These are phyloP conservation scores for Aurelia sp. DNA, from an alignment of 30 jellyfish, hydroid and myxozoan genomes.

Conservation along the genomic window DNA sequence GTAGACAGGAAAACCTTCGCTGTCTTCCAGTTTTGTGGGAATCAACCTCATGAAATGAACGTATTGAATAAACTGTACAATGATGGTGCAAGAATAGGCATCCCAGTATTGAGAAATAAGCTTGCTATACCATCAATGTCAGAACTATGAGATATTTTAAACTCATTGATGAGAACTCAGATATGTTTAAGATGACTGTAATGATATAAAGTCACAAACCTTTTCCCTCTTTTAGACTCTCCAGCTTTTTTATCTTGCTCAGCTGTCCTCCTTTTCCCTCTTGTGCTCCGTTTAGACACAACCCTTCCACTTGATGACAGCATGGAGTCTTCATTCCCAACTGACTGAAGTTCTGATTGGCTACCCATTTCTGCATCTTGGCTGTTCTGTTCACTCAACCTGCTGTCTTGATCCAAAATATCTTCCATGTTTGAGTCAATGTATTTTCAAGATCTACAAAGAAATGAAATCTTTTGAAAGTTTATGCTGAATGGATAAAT, in stretches of 20 bases:
- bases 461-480: too few species aligned
- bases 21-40: too few species aligned
- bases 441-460: background rate
- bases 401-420: constrained; percentile 49
- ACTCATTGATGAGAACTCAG: too few species aligned
- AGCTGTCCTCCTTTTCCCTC: constrained; percentile 90
- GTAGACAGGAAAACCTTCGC: too few species aligned
- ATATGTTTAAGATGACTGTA: background rate
- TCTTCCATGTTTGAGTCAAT: constrained; percentile 21
- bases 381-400: constrained; percentile 36
- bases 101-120: too few species aligned
- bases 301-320: constrained; percentile 54
- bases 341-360: constrained; percentile 43
- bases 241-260: constrained; percentile 71
- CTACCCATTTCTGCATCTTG: constrained; percentile 45
- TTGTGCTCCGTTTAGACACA: constrained; percentile 65
- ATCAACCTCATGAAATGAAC: too few species aligned
- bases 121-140: too few species aligned
- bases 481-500: too few species aligned
- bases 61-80: too few species aligned
- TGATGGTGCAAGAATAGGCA: too few species aligned
- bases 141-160: too few species aligned
- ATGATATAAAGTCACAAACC: constrained; percentile 14
- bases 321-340: constrained; percentile 34
- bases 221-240: constrained; percentile 82